Evolutionary conservation across 2,113 vertebrate species (phyloP).

Genomic region (Clarias macrocephalus): DNA sequence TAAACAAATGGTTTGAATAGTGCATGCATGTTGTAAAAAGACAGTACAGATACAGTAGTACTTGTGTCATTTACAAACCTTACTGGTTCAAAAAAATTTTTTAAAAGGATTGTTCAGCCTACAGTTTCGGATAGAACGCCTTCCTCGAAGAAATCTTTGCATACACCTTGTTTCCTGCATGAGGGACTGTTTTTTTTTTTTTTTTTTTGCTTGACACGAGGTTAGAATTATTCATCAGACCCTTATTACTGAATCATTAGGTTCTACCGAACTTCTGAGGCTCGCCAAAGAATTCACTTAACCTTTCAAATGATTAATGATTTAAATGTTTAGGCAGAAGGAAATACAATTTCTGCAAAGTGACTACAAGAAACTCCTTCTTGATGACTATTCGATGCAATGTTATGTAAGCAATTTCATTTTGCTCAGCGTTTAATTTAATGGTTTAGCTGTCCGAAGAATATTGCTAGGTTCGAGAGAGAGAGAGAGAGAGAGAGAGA

Average conservation of each 20-base stretch:
- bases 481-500: not conserved
- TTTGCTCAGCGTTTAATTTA: slow-evolving; percentile 4
- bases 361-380: not conserved
- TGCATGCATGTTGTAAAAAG: not conserved
- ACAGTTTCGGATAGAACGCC: not conserved
- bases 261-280: not conserved
- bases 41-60: not conserved
- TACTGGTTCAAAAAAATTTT: not conserved
- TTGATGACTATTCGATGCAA: not conserved
- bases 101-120: not conserved
- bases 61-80: not conserved
- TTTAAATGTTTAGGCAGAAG: not conserved
- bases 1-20: not conserved
- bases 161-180: not conserved
- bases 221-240: not conserved
- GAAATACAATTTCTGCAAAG: not conserved
- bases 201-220: not conserved
- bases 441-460: not conserved
- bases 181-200: not conserved
- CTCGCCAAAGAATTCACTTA: not conserved
- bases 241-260: not conserved
- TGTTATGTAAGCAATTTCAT: not conserved
- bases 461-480: not conserved
- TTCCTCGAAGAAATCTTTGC: not conserved
- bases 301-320: not conserved